Conservation (phyloP, 92 coral and sea anemone species). For the Siderastrea radians region DNA sequence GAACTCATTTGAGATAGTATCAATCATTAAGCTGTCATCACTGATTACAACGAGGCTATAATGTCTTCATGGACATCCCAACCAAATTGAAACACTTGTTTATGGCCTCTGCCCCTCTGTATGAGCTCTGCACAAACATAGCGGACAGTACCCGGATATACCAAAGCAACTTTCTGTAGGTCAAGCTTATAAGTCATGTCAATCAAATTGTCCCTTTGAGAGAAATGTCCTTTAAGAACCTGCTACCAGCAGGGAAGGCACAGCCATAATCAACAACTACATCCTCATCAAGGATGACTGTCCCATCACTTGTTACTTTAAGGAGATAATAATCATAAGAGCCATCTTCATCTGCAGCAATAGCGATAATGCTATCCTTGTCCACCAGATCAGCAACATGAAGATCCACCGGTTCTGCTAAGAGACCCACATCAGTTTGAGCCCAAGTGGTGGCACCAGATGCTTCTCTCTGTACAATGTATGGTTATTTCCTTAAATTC, state of each 20-base stretch:
- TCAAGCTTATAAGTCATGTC: slow-evolving; percentile 41
- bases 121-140: slow-evolving; percentile 36
- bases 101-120: slow-evolving; percentile 19
- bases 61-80: slow-evolving; percentile 40
- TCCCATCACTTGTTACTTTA: neutral
- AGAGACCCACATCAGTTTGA: neutral
- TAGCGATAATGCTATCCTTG: neutral
- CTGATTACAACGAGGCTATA: slow-evolving; percentile 18
- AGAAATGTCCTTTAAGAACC: neutral
- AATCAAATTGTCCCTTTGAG: slow-evolving; percentile 9
- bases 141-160: slow-evolving; percentile 46
- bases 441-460: neutral
- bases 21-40: neutral
- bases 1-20: no score
- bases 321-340: neutral
- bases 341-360: neutral
- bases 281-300: neutral
- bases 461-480: neutral
- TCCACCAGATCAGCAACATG: neutral
- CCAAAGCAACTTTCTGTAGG: slow-evolving; percentile 20
- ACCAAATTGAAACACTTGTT: slow-evolving; percentile 24
- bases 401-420: neutral
- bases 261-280: slow-evolving; percentile 21
- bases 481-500: neutral
- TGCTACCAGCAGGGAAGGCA: slow-evolving; percentile 18